phyloP scores from a whole-genome alignment of 2,113 vertebrate species.

The Lycocorax pyrrhopterus region DNA sequence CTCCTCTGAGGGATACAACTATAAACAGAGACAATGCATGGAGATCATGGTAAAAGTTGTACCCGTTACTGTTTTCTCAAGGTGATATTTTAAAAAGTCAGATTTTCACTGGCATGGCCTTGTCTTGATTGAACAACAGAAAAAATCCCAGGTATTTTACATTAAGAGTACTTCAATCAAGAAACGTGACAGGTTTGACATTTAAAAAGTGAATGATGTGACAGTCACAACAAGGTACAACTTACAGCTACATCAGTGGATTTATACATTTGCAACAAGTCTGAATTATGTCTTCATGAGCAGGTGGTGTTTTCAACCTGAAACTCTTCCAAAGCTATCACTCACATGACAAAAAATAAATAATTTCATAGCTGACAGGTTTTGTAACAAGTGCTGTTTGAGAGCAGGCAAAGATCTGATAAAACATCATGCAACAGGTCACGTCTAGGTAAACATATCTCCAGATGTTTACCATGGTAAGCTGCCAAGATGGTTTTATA shows the following conservation, averaged over 20 bases:
- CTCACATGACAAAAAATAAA: background rate
- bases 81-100: background rate
- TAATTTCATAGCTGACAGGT: background rate
- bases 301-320: slow-evolving; percentile 1
- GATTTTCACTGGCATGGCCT: background rate
- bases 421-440: background rate
- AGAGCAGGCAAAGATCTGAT: background rate
- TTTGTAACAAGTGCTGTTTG: background rate
- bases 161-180: slow-evolving; percentile 24
- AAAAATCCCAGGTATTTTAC: background rate
- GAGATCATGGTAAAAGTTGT: background rate
- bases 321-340: slow-evolving; percentile 2
- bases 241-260: background rate
- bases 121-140: background rate
- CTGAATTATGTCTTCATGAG: background rate
- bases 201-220: slow-evolving; percentile 31
- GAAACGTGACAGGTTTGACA: background rate
- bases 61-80: background rate
- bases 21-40: background rate
- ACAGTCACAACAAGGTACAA: slow-evolving; percentile 16
- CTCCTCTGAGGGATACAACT: background rate
- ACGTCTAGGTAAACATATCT: background rate
- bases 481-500: background rate
- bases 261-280: slow-evolving; percentile 7
- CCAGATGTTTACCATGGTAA: background rate